Evolutionary conservation across 2,888 invertebrate species (phyloP), one percentile per base, ranked within the genome.

Genomic region (Dasysyrphus tricinctus): DNA sequence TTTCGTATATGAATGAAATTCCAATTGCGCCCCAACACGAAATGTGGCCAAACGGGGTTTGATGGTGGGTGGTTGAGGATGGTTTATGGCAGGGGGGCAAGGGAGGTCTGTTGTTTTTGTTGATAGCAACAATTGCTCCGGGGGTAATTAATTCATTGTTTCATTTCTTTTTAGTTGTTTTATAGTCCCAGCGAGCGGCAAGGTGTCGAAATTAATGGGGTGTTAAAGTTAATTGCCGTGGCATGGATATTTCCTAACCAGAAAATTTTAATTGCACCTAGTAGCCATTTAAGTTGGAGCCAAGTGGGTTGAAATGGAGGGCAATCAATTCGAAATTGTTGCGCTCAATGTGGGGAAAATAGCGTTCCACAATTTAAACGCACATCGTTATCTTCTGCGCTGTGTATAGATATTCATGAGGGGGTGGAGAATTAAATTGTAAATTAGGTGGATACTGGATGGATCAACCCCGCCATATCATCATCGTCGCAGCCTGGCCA

Each of bases 211-310:
- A 79, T 87, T 87, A 87, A 87, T 83, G 87, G 83, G 87, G 79
- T 87, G 87, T 87, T 87, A 87, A 87, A 87, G 83, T 87, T 87
- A 87, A 87, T 87, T 87, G 87, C 87, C 83, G 76, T 82, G 78
- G 75, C 86, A 86, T 82, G 82, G 78, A 86, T 82, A 86, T 82
- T 86, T 86, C 82, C 86, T 82, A 86, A 69, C 86, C 86, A 86
- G 86, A 86, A 86, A 86, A 86, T 86, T 86, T 86, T 86, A 82
- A 86, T 86, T 86, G 86, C 79, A 59, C 86, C 69, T 61, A 75
- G 47, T 65, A 65, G 65, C 86, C 65, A 75, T 86, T 86, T 74
- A 85, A 85, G 63, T 63, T 74, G 47, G 39, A 54, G 51, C 37
- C 12, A 32, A 39, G 47, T 57, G 44, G 47, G 49, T 39, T 6